Percentiles rank a stretch among this genome's conserved stretches.
These are phyloP conservation scores for Agonopterix arenella DNA, from an alignment of 2,888 invertebrate genomes.

Conservation along the genomic window DNA sequence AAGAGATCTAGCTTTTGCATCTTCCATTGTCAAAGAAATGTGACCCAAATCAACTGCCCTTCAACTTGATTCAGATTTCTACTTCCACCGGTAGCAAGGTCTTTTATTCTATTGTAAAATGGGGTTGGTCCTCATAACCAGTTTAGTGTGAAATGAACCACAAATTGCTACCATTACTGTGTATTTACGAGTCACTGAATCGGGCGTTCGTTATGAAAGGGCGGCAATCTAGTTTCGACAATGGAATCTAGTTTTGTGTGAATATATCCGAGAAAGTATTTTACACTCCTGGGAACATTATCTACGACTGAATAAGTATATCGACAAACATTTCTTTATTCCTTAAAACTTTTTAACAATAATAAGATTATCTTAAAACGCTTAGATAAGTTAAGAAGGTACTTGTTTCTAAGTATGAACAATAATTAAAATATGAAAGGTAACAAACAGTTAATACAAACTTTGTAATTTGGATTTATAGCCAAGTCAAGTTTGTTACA, in stretches of 20 bases:
- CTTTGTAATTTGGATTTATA: too few relatives aligned
- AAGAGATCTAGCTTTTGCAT: too few relatives aligned
- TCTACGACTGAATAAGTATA: not conserved
- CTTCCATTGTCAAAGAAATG: constrained; percentile 19
- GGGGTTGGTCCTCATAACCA: constrained; percentile 25
- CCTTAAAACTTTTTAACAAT: too few relatives aligned
- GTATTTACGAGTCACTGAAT: constrained; percentile 6
- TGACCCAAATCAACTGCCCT: constrained; percentile 6
- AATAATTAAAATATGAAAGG: too few relatives aligned
- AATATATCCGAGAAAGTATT: constrained; percentile 17
- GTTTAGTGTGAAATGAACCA: constrained; percentile 35
- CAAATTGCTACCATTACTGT: constrained; percentile 26
- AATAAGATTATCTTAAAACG: too few relatives aligned
- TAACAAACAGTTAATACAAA: too few relatives aligned
- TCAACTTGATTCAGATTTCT: not conserved
- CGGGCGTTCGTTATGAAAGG: constrained; percentile 12
- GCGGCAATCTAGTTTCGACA: constrained; percentile 18
- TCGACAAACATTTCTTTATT: constrained; percentile 3
- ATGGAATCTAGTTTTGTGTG: constrained; percentile 8
- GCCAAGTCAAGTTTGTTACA: too few relatives aligned
- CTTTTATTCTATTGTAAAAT: constrained; percentile 3
- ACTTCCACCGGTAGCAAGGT: too few relatives aligned
- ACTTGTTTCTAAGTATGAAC: too few relatives aligned
- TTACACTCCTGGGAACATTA: constrained; percentile 6
- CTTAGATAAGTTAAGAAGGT: too few relatives aligned